phyloP scores from a whole-genome alignment of 2,113 vertebrate genomes.

The Channa maculata region DNA sequence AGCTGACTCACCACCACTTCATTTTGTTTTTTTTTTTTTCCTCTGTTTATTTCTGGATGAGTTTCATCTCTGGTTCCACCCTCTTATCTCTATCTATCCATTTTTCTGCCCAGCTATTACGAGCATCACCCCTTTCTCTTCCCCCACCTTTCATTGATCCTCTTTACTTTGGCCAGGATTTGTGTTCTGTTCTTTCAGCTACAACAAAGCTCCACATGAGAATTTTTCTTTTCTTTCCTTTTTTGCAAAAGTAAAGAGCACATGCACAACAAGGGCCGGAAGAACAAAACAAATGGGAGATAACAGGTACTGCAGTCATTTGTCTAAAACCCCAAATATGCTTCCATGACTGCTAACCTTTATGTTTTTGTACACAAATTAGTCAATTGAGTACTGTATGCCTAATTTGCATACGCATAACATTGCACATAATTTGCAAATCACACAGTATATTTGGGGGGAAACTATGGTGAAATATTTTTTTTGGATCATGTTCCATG shows the following conservation, averaged over 20 bases:
- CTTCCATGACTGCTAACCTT: too few species aligned
- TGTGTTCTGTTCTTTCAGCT: conserved; percentile 32
- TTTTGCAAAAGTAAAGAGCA: conserved; percentile 2
- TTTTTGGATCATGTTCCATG: too few species aligned
- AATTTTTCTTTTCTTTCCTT: not conserved
- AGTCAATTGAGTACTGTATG: too few species aligned
- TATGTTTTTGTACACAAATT: too few species aligned
- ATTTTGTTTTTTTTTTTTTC: not conserved
- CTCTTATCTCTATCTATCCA: conserved; percentile 33
- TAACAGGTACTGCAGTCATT: not conserved
- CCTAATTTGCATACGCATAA: too few species aligned
- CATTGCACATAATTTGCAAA: too few species aligned
- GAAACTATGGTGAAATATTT: too few species aligned
- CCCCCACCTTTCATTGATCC: conserved; percentile 55
- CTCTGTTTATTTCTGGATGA: conserved; percentile 35
- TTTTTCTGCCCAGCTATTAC: conserved; percentile 44
- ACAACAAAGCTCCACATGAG: conserved; percentile 3
- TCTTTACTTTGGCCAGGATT: conserved; percentile 27
- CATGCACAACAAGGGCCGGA: conserved; percentile 18
- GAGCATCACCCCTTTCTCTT: conserved; percentile 17
- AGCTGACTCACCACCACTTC: conserved; percentile 32
- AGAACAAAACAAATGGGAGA: conserved; percentile 1
- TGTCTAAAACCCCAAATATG: too few species aligned
- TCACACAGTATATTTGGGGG: too few species aligned
- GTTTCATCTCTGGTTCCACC: conserved; percentile 38